Conservation (phyloP, 2,113 vertebrate genomes). For the human (Homo sapiens) region DNA sequence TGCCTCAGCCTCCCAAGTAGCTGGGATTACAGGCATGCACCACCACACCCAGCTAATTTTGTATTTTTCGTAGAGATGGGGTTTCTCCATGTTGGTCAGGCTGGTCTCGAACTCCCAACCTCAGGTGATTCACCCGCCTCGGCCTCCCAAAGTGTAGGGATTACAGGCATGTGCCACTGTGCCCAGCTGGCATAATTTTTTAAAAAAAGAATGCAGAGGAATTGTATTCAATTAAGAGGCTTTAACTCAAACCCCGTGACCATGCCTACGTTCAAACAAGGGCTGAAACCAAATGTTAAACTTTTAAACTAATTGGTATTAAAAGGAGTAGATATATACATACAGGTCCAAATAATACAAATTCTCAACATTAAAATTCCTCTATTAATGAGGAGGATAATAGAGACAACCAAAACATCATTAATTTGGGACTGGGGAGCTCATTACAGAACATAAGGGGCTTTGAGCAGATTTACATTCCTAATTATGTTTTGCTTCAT, state of each 20-base stretch:
- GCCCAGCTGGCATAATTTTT: no score
- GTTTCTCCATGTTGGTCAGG: no score
- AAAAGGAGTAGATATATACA: background rate
- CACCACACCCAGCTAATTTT: no score
- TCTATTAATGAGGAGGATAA: slow-evolving; percentile 29
- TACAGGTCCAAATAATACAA: background rate
- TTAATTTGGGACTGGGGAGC: background rate
- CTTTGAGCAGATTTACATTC: slow-evolving; percentile 33
- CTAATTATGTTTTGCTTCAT: slow-evolving; percentile 51
- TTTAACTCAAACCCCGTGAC: background rate
- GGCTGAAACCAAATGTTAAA: background rate
- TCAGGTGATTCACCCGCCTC: no score
- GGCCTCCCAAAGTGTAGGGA: no score
- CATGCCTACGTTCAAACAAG: background rate
- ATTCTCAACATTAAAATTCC: background rate
- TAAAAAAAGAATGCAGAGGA: background rate
- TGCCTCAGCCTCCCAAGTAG: no score
- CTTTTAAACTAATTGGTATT: background rate
- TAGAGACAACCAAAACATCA: slow-evolving; percentile 21
- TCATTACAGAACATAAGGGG: background rate
- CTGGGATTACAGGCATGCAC: no score
- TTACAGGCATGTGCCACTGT: no score
- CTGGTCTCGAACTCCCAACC: no score
- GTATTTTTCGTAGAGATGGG: no score
- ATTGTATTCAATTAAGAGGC: background rate